Evolutionary conservation across 2,113 vertebrate species (phyloP).

Genomic region (Austrofundulus limnaeus): DNA sequence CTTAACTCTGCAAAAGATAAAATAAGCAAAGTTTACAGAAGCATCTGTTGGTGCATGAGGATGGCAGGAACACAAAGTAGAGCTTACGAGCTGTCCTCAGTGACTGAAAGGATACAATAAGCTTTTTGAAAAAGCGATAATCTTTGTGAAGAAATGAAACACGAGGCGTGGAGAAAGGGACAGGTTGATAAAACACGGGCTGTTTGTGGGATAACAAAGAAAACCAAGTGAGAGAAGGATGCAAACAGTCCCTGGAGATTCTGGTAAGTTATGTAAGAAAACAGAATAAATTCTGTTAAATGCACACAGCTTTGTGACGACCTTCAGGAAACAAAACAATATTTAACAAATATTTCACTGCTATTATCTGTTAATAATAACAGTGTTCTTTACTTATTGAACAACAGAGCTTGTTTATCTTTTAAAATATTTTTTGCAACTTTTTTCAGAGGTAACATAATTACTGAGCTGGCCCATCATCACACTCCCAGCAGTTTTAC

Average conservation of each 20-base stretch:
- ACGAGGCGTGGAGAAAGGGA: not conserved
- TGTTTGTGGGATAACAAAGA: too few species aligned
- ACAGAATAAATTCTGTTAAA: slow-evolving; percentile 1
- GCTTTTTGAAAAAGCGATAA: slow-evolving; percentile 7
- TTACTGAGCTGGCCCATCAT: slow-evolving; percentile 2
- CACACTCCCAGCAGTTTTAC: slow-evolving; percentile 5
- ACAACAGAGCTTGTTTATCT: slow-evolving; percentile 1
- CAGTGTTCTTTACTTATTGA: not conserved
- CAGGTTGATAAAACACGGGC: too few species aligned
- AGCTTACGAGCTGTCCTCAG: slow-evolving; percentile 13
- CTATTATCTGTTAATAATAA: not conserved
- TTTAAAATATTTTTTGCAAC: too few species aligned
- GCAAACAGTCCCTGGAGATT: not conserved
- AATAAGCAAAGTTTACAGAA: not conserved
- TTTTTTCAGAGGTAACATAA: not conserved
- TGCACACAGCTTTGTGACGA: not conserved
- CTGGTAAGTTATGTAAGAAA: not conserved
- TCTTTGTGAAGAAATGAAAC: slow-evolving; percentile 13
- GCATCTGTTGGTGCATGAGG: not conserved
- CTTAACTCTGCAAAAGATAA: not conserved
- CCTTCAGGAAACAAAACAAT: not conserved
- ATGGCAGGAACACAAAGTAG: slow-evolving; percentile 5
- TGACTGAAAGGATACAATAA: slow-evolving; percentile 5
- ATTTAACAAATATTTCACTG: not conserved
- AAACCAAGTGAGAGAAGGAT: slow-evolving; percentile 4